Conservation (phyloP, 2,888 invertebrate species). For the Emmelina monodactyla region DNA sequence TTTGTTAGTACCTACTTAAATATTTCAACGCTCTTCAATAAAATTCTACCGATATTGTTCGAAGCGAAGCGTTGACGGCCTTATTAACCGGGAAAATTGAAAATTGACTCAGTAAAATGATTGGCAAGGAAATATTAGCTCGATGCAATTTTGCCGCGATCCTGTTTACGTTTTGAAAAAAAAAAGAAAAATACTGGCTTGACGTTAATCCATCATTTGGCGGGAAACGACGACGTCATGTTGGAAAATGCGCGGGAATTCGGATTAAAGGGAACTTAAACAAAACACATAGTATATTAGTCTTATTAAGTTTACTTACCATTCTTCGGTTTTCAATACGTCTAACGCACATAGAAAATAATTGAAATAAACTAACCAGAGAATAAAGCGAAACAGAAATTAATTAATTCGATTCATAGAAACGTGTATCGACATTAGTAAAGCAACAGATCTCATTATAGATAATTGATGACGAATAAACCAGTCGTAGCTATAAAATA, state of each 20-base stretch:
- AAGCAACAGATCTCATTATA: background rate
- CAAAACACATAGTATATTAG: too few species aligned
- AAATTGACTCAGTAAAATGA: slow-evolving; percentile 59
- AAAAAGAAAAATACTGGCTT: slow-evolving; percentile 38
- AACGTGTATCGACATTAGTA: background rate
- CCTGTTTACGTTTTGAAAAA: slow-evolving; percentile 44
- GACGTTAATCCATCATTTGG: slow-evolving; percentile 59
- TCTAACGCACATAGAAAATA: too few species aligned
- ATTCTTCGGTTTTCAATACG: too few species aligned
- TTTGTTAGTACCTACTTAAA: too few species aligned
- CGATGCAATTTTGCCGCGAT: slow-evolving; percentile 45
- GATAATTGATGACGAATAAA: background rate
- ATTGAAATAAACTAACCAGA: too few species aligned
- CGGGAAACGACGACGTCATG: slow-evolving; percentile 14
- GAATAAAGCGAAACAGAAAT: background rate
- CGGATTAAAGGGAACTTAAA: too few species aligned
- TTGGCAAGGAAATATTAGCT: slow-evolving; percentile 63
- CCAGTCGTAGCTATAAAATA: background rate
- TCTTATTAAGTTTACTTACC: too few species aligned
- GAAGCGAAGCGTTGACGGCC: slow-evolving; percentile 49
- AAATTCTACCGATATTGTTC: too few species aligned
- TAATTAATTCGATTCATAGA: background rate
- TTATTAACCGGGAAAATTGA: slow-evolving; percentile 62
- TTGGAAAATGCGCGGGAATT: slow-evolving; percentile 14
- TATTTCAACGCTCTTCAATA: too few species aligned